These are phyloP conservation scores for Elysia chlorotica DNA, from an alignment of 1,140 invertebrate genomes.

Conservation along the genomic window DNA sequence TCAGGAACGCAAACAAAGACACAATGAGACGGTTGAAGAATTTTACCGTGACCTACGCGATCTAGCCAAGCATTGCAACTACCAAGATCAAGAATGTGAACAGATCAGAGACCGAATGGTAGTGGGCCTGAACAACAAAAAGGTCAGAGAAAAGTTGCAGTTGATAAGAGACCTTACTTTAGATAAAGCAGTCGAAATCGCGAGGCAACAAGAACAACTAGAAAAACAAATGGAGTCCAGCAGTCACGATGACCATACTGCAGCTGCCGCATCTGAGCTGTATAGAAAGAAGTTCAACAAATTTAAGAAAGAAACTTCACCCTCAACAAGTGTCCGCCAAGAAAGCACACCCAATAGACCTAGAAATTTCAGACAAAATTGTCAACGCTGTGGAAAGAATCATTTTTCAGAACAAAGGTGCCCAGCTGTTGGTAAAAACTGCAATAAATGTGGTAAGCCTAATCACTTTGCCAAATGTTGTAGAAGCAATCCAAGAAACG, in stretches of 20 bases:
- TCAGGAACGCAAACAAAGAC: no score
- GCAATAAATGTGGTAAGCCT: neutral
- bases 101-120: constrained; percentile 20
- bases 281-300: neutral
- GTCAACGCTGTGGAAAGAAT: constrained; percentile 1
- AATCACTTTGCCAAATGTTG: constrained; percentile 13
- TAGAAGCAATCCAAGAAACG: neutral
- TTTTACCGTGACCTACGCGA: no score
- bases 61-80: no score
- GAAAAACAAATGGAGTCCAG: neutral
- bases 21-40: no score
- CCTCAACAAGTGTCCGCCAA: no score
- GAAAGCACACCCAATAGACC: neutral
- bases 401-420: neutral
- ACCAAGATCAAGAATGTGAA: no score
- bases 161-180: neutral
- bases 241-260: no score
- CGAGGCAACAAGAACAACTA: neutral
- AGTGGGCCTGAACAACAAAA: constrained; percentile 2
- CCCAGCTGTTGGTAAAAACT: constrained; percentile 8
- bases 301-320: neutral
- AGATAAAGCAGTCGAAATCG: neutral
- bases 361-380: no score
- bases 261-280: neutral
- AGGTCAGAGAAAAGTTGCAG: constrained; percentile 5